phyloP scores from a whole-genome alignment of 2,113 vertebrate genomes.

The Oceanodroma tethys region DNA sequence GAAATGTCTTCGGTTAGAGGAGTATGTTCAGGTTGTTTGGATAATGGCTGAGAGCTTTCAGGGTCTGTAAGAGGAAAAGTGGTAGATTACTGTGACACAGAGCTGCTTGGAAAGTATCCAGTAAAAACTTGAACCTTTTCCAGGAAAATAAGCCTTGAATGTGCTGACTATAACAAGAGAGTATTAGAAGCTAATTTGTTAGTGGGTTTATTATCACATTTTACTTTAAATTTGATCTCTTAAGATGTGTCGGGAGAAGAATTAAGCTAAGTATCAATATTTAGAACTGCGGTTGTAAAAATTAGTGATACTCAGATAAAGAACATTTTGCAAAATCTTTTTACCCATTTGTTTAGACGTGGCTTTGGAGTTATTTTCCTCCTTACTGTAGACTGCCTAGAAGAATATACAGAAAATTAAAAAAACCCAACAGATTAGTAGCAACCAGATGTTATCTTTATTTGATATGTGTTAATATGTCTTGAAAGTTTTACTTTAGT shows the following conservation, averaged over 20 bases:
- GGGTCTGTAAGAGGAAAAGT: neutral
- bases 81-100: neutral
- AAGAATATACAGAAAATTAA: neutral
- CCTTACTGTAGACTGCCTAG: neutral
- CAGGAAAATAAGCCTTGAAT: constrained; percentile 42
- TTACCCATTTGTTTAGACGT: neutral
- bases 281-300: neutral
- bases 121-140: constrained; percentile 41
- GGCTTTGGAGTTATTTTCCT: neutral
- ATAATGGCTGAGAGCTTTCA: constrained; percentile 9
- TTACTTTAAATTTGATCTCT: constrained; percentile 41
- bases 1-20: neutral
- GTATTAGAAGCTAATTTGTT: constrained; percentile 52
- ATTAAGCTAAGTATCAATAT: constrained; percentile 14
- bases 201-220: constrained; percentile 43
- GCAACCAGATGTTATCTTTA: neutral
- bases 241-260: neutral
- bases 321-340: neutral
- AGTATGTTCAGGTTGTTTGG: neutral
- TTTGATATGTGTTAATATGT: neutral
- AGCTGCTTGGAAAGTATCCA: constrained; percentile 41
- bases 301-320: neutral
- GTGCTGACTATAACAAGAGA: constrained; percentile 51
- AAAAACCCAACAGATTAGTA: neutral
- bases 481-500: neutral